Percentiles rank a stretch among this genome's conserved stretches.
These are phyloP conservation scores for Tonatia bakeri DNA, from an alignment of 2,113 vertebrate species.

Conservation along the genomic window DNA sequence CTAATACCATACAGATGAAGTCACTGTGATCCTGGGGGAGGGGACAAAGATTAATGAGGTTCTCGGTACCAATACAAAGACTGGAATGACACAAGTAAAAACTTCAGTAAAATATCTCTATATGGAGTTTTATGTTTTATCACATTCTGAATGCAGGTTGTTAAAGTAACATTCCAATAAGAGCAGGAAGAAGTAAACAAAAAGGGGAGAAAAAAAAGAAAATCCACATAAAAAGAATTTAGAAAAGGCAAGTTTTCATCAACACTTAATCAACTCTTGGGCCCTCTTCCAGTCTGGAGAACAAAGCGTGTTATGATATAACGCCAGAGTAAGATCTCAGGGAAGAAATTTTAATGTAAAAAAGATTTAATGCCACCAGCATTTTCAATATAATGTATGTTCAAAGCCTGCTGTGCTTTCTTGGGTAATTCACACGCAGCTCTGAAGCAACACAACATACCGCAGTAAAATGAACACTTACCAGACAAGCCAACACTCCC, in stretches of 20 bases:
- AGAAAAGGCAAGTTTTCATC: not conserved
- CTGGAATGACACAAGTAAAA: not conserved
- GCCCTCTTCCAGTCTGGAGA: slow-evolving; percentile 8
- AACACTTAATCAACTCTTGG: slow-evolving; percentile 4
- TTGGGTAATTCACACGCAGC: slow-evolving; percentile 31
- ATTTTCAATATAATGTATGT: not conserved
- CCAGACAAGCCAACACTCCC: slow-evolving; percentile 70
- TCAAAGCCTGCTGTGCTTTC: not conserved
- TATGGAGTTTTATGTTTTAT: not conserved
- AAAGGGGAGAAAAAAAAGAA: not conserved
- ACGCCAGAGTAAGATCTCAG: not conserved
- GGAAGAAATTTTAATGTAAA: not conserved
- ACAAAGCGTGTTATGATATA: not conserved
- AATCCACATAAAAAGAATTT: slow-evolving; percentile 1
- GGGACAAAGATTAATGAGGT: not conserved
- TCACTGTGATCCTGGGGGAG: not conserved
- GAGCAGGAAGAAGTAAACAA: not conserved
- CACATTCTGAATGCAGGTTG: not conserved
- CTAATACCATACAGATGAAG: not conserved
- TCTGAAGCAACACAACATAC: not conserved
- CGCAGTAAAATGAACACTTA: slow-evolving; percentile 75
- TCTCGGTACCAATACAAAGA: not conserved
- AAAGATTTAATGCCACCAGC: not conserved
- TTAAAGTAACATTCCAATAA: not conserved
- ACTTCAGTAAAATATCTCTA: not conserved